Conservation (phyloP, 2,797 vertebrate species). For the Gymnothorax javanicus region DNA sequence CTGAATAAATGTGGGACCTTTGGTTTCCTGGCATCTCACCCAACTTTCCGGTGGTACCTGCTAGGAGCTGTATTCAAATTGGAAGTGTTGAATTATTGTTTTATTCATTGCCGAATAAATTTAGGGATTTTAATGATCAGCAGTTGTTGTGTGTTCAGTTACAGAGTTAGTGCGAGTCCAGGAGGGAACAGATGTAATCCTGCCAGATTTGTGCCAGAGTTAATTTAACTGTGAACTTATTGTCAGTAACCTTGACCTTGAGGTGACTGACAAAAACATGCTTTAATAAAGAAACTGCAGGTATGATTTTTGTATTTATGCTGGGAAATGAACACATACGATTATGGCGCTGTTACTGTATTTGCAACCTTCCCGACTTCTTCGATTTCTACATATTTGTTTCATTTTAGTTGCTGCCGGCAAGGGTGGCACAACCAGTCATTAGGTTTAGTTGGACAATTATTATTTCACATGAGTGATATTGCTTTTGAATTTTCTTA, state of each 20-base stretch:
- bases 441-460: too few species aligned
- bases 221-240: background rate
- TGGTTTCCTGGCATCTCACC: background rate
- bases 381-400: too few species aligned
- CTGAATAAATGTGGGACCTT: constrained; percentile 24
- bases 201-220: background rate
- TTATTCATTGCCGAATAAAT: background rate
- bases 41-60: background rate
- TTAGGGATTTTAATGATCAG: background rate
- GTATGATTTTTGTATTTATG: background rate
- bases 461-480: too few species aligned
- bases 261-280: background rate
- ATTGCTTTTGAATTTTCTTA: too few species aligned
- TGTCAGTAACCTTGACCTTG: background rate
- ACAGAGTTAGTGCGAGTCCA: background rate
- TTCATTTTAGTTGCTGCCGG: too few species aligned
- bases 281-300: background rate
- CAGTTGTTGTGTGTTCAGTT: background rate
- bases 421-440: too few species aligned
- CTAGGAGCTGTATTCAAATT: background rate
- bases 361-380: too few species aligned
- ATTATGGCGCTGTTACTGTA: background rate
- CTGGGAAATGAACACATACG: background rate
- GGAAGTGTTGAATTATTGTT: background rate
- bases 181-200: background rate